Evolutionary conservation across 2,888 invertebrate species (phyloP).

Genomic region (Tenthredo mesomela): DNA sequence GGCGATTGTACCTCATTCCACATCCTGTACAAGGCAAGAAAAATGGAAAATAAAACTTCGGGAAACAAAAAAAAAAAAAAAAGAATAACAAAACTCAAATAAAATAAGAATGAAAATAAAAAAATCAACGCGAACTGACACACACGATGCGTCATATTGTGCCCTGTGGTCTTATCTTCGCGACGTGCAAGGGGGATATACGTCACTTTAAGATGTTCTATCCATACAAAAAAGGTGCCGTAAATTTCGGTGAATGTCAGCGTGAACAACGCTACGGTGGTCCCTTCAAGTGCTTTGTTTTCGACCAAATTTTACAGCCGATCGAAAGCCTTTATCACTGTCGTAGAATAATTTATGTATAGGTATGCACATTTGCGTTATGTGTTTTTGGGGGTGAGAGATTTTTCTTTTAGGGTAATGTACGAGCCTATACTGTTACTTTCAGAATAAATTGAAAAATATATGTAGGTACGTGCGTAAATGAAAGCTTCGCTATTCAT

Average conservation of each 20-base stretch:
- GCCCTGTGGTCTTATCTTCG: conserved; percentile 18
- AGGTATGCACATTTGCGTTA: not conserved
- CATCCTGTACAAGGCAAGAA: not conserved
- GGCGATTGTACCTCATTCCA: not conserved
- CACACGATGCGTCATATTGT: conserved; percentile 23
- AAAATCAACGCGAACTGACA: not conserved
- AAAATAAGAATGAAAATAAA: not conserved
- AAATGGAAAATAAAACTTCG: not conserved
- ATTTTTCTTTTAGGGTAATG: not conserved
- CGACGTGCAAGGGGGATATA: conserved; percentile 35
- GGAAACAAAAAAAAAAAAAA: not conserved
- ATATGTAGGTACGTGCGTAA: not conserved
- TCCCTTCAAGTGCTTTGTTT: conserved; percentile 43
- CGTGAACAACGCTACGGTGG: conserved; percentile 16
- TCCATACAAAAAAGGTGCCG: conserved; percentile 20
- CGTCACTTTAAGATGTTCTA: conserved; percentile 44
- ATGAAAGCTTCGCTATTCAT: not conserved
- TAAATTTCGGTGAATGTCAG: conserved; percentile 39
- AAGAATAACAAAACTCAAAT: not conserved
- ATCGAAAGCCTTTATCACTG: conserved; percentile 48
- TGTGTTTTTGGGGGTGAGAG: not conserved
- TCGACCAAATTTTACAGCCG: conserved; percentile 42
- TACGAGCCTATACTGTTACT: not conserved
- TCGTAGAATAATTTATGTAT: conserved; percentile 32
- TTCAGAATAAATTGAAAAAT: not conserved